phyloP scores from a whole-genome alignment of 2,888 invertebrate species.

The Platycnemis pennipes region DNA sequence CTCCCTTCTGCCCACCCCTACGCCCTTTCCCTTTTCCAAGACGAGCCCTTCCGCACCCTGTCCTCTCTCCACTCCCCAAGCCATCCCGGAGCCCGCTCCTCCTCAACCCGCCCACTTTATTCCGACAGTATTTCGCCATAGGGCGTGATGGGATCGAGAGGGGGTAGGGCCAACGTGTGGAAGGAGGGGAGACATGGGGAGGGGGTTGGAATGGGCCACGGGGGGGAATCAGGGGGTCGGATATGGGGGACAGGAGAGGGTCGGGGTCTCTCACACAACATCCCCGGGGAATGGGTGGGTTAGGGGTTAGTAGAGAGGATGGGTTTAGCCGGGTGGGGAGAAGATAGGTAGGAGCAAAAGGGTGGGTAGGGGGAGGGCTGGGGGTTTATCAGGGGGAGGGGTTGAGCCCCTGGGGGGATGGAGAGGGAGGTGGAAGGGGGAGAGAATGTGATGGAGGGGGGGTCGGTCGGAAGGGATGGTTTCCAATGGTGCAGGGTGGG shows the following conservation, averaged over 20 bases:
- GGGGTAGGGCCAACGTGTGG: neutral
- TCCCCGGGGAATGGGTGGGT: constrained; percentile 28
- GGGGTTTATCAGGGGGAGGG: neutral
- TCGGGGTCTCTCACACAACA: neutral
- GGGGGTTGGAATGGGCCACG: neutral
- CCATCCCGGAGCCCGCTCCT: neutral
- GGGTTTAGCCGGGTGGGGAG: neutral
- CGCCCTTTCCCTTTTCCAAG: neutral
- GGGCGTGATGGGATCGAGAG: neutral
- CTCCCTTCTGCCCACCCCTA: neutral
- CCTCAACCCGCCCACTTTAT: constrained; percentile 22
- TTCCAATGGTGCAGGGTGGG: too few relatives aligned
- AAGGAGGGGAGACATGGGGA: neutral
- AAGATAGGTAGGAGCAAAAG: neutral
- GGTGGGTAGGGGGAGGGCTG: neutral
- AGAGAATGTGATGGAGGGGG: neutral
- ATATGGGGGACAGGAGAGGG: neutral
- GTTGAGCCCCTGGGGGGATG: neutral
- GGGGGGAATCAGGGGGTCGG: neutral
- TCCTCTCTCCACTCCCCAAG: neutral
- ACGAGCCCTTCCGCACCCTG: neutral
- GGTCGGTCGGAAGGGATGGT: neutral
- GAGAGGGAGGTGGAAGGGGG: neutral
- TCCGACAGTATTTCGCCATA: neutral
- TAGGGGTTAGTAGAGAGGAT: neutral